phyloP scores from a whole-genome alignment of 2,888 invertebrate species.

The Chymomyza procnemis region DNA sequence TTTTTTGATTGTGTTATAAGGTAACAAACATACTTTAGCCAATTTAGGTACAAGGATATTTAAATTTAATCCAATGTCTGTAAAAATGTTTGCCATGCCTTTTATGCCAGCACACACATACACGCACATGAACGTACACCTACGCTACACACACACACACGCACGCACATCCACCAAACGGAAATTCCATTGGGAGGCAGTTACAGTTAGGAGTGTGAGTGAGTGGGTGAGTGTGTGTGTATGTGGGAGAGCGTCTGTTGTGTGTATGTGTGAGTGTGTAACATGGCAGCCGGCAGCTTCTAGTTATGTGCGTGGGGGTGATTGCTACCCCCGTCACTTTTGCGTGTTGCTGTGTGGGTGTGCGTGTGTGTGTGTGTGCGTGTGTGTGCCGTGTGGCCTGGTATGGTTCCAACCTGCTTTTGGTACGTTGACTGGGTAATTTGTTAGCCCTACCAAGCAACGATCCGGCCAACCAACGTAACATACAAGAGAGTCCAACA shows the following conservation, averaged over 20 bases:
- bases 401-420: slow-evolving; percentile 55
- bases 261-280: slow-evolving; percentile 20
- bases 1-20: background rate
- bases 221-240: slow-evolving; percentile 16
- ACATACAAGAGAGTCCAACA: slow-evolving; percentile 37
- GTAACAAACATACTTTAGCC: slow-evolving; percentile 39
- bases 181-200: slow-evolving; percentile 24
- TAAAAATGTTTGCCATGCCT: slow-evolving; percentile 65
- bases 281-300: background rate
- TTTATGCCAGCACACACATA: slow-evolving; percentile 31
- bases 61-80: slow-evolving; percentile 71
- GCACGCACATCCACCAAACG: slow-evolving; percentile 11
- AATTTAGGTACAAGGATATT: slow-evolving; percentile 64
- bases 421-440: slow-evolving; percentile 62
- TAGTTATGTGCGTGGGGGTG: background rate
- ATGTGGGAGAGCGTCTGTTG: background rate
- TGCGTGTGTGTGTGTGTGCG: slow-evolving; percentile 21
- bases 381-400: slow-evolving; percentile 16
- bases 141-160: slow-evolving; percentile 39
- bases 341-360: slow-evolving; percentile 9
- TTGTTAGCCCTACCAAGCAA: slow-evolving; percentile 50
- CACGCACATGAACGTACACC: slow-evolving; percentile 21
- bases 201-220: slow-evolving; percentile 15
- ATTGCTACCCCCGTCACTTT: too few species aligned
- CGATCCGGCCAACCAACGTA: slow-evolving; percentile 25